These are phyloP conservation scores for Sminthopsis crassicaudata DNA, from an alignment of 2,113 vertebrate genomes.

Conservation along the genomic window DNA sequence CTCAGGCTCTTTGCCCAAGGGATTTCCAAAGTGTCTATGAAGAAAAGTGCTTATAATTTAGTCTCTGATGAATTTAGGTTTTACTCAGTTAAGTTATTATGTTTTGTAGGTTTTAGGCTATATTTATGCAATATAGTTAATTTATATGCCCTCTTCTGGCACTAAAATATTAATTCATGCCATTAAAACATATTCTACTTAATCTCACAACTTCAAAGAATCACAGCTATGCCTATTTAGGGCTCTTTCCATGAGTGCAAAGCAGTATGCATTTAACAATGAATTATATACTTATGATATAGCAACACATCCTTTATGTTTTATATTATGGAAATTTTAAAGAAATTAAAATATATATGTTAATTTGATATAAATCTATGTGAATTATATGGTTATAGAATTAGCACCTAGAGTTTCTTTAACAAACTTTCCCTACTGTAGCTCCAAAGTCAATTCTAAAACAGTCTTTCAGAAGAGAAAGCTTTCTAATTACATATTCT, in stretches of 20 bases:
- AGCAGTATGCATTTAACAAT: conserved; percentile 33
- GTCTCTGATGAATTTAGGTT: conserved; percentile 14
- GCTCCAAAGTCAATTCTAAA: conserved; percentile 52
- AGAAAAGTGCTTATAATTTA: conserved; percentile 19
- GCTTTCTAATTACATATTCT: conserved; percentile 67
- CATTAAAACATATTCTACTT: background rate
- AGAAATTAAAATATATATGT: conserved; percentile 37
- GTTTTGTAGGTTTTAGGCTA: background rate
- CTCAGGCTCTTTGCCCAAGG: conserved; percentile 19
- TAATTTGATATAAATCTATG: conserved; percentile 58
- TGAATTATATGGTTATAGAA: conserved; percentile 65
- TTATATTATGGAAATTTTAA: conserved; percentile 44
- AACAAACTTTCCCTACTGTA: conserved; percentile 55
- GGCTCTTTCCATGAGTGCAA: conserved; percentile 34
- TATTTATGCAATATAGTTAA: background rate
- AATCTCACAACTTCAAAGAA: conserved; percentile 3
- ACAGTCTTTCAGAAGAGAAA: conserved; percentile 29
- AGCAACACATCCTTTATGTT: conserved; percentile 17
- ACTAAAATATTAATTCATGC: background rate
- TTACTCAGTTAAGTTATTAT: background rate
- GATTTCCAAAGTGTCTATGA: background rate
- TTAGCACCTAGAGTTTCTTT: conserved; percentile 61
- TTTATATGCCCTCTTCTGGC: background rate
- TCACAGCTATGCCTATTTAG: conserved; percentile 42
- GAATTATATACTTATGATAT: conserved; percentile 33